These are phyloP conservation scores for Pollenia griseotomentosa DNA, from an alignment of 2,888 invertebrate species.

Conservation along the genomic window DNA sequence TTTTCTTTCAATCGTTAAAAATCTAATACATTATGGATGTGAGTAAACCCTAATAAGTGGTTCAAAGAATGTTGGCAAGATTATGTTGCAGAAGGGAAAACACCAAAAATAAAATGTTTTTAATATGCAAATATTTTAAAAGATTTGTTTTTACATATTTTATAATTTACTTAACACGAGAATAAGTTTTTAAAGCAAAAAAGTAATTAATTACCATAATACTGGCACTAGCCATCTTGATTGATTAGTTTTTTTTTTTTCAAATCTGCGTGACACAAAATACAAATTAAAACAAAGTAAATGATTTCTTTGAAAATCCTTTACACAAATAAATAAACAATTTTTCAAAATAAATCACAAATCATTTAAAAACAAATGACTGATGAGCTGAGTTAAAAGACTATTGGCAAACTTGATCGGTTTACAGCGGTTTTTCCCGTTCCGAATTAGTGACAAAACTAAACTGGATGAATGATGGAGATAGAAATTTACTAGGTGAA, in stretches of 20 bases:
- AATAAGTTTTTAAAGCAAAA: not conserved
- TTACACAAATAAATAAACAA: slow-evolving; percentile 14
- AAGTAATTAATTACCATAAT: slow-evolving; percentile 65
- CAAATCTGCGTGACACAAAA: not conserved
- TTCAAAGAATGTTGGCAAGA: no score
- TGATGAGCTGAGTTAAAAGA: not conserved
- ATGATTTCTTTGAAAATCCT: slow-evolving; percentile 30
- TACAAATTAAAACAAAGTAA: slow-evolving; percentile 17
- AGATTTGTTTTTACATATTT: not conserved
- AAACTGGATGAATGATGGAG: slow-evolving; percentile 79
- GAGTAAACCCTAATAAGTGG: no score
- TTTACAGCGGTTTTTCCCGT: slow-evolving; percentile 74
- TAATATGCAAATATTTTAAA: no score
- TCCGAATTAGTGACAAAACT: slow-evolving; percentile 80
- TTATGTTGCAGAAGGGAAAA: no score
- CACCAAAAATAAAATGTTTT: no score
- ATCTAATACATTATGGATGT: no score
- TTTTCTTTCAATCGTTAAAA: no score
- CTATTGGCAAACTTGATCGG: not conserved
- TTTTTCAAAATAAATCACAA: slow-evolving; percentile 20
- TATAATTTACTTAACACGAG: not conserved
- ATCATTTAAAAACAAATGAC: slow-evolving; percentile 41
- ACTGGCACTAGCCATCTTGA: slow-evolving; percentile 63
- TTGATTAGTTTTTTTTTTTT: slow-evolving; percentile 39
- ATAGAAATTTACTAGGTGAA: slow-evolving; percentile 73